Conservation (phyloP, 2,888 invertebrate species). For the Julus scanicus region DNA sequence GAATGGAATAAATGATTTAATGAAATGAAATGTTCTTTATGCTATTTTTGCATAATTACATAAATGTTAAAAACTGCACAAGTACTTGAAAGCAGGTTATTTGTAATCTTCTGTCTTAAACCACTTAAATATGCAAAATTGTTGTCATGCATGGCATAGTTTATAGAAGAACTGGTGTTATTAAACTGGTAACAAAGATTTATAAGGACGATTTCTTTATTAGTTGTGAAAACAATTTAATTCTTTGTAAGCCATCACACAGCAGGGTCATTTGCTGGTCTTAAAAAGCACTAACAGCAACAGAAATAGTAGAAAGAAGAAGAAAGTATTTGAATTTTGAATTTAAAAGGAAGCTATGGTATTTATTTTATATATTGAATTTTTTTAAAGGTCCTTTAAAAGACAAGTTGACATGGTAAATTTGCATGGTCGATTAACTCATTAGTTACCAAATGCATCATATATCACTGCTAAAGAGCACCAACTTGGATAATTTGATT, state of each 20-base stretch:
- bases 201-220: constrained; percentile 42
- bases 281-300: constrained; percentile 7
- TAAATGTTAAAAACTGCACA: background rate
- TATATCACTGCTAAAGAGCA: background rate
- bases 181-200: background rate
- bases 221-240: constrained; percentile 15
- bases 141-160: background rate
- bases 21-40: background rate
- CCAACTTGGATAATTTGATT: background rate
- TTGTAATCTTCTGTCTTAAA: background rate
- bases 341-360: background rate
- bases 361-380: background rate
- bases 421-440: constrained; percentile 1
- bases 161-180: background rate
- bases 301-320: background rate
- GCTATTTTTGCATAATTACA: background rate
- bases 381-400: background rate
- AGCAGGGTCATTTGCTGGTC: constrained; percentile 3
- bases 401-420: background rate
- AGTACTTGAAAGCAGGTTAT: background rate
- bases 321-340: background rate
- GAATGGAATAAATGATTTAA: background rate
- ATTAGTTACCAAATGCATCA: background rate
- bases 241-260: constrained; percentile 40
- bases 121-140: background rate